Base-by-base conservation (phyloP, 2,797 vertebrate genomes). In the Malacoraja senta region DNA sequence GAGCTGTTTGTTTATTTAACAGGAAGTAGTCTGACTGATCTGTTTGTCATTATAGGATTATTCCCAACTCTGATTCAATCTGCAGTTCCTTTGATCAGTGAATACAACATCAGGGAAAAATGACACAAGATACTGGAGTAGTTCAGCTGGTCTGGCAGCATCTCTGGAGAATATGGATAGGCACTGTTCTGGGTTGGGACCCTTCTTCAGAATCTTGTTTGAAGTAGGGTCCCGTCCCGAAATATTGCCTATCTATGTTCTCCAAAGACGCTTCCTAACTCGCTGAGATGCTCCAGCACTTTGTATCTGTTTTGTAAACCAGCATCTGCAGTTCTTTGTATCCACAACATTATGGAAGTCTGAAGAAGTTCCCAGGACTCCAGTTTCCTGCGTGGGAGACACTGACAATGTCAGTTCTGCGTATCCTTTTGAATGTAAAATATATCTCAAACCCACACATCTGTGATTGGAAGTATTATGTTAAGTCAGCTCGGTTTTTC, bases 1-100 rank as follows among this genome's bases (percentile, higher is more conserved):
- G 9, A 65, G 8, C 1, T 68, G 17, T 68, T 10, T 88, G 61
- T 17, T 19, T 88, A 61, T 68, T 88, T 65, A 19, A 21, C 17
- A 68, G 35, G 9, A 68, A 8, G n/a, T 32, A 68, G 17, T 21
- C 61, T n/a, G 15, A 68, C 61, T 84, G 10, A n/a, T 68, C 61
- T 7, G 9, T n/a, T 6, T 12, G 10, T 29, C 15, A 38, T 79
- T 26, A 21, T 71, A 38, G 61, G 9, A 63, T 1, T 6, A 93
- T 71, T 74, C 19, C 8, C 68, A 92, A 19, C 76, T 63, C 0
- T n/a, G 6, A 19, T 32, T 68, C 0, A 38, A 80, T 26, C 6
- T 93, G 26, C 0, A 1, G 21, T 74, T 0, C 0, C 58, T 58
- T 58, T 83, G 44, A 83, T 24, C 63, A 68, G n/a, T 32, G 61